Evolutionary conservation across 2,888 invertebrate species (phyloP).

Genomic region (Lumbricus terrestris): DNA sequence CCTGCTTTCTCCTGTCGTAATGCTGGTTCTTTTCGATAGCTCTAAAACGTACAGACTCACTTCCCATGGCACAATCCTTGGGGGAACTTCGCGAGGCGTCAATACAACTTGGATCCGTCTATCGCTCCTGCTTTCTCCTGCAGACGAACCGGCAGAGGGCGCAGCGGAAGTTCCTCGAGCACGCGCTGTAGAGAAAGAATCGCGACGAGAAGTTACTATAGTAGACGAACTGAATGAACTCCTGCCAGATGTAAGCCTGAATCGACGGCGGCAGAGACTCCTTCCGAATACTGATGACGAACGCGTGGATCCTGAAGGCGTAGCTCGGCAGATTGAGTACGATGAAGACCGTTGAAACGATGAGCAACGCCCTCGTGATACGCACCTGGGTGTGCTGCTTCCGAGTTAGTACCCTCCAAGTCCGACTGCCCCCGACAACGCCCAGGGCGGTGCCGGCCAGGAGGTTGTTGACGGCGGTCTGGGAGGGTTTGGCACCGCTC

Average conservation of each 20-base stretch:
- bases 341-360: conserved; percentile 39
- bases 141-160: conserved; percentile 30
- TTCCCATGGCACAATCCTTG: too few relatives aligned
- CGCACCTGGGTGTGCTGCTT: conserved; percentile 39
- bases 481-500: neutral
- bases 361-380: conserved; percentile 37
- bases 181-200: conserved; percentile 39
- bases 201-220: conserved; percentile 39
- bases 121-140: neutral
- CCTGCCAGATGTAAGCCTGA: conserved; percentile 33
- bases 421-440: neutral
- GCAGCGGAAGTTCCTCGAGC: conserved; percentile 36
- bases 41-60: too few relatives aligned
- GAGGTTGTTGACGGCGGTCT: neutral
- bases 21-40: too few relatives aligned
- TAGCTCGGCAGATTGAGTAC: conserved; percentile 39
- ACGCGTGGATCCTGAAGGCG: conserved; percentile 36
- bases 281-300: conserved; percentile 32
- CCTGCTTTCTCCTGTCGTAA: too few relatives aligned
- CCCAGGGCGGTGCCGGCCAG: neutral
- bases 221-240: conserved; percentile 36
- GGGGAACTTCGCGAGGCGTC: too few relatives aligned
- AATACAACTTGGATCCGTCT: too few relatives aligned
- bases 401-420: conserved; percentile 28
- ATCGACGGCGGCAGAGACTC: conserved; percentile 25